These are phyloP conservation scores for Phrynosoma blainvillii DNA, from an alignment of 2,113 vertebrate genomes.

Conservation along the genomic window DNA sequence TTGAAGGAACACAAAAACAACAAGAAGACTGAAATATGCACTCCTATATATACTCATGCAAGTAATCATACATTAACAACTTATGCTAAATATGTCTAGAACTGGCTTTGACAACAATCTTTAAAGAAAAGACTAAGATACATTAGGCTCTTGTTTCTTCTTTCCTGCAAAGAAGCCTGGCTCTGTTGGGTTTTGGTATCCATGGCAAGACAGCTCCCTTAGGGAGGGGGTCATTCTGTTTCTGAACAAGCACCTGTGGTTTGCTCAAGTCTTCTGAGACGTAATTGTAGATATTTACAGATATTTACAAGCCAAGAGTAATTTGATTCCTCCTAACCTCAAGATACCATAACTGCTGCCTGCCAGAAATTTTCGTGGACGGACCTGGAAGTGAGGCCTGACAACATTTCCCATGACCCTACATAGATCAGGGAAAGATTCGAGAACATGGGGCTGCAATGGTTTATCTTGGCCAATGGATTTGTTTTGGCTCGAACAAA, in stretches of 20 bases:
- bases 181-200: not conserved
- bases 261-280: not conserved
- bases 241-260: not conserved
- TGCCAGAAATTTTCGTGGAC: conserved; percentile 45
- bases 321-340: conserved; percentile 24
- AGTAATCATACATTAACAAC: not conserved
- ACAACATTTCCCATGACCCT: conserved; percentile 61
- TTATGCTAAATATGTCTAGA: not conserved
- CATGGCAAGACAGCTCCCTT: not conserved
- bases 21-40: no score
- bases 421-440: conserved; percentile 60
- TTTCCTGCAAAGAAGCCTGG: not conserved
- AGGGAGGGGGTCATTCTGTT: not conserved
- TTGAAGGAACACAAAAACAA: no score
- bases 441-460: conserved; percentile 50
- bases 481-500: conserved; percentile 66
- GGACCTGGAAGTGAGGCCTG: conserved; percentile 45
- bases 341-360: conserved; percentile 24
- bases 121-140: not conserved
- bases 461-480: conserved; percentile 66
- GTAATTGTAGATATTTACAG: conserved; percentile 24
- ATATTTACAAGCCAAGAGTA: conserved; percentile 31
- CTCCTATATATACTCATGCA: not conserved
- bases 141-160: not conserved
- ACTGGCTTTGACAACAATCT: not conserved